Evolutionary conservation across 2,888 invertebrate genomes (phyloP).

Genomic region (Melanophora roralis): DNA sequence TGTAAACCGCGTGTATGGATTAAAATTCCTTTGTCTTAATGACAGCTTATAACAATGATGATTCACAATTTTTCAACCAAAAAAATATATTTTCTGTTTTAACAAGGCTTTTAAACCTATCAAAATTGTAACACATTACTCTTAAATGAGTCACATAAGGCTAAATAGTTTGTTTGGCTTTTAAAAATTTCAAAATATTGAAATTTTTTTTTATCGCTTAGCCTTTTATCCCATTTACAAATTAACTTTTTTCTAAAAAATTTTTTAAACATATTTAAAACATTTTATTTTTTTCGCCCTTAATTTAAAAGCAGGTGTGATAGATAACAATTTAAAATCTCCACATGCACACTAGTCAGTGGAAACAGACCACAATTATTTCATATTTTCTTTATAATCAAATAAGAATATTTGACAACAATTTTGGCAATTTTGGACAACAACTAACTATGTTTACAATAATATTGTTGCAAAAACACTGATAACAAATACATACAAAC

Average conservation of each 20-base stretch:
- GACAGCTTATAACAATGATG: slow-evolving; percentile 1
- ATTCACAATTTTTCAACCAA: slow-evolving; percentile 24
- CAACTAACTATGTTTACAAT: neutral
- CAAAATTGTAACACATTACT: neutral
- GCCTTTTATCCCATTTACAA: neutral
- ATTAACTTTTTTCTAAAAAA: neutral
- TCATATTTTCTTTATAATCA: slow-evolving; percentile 32
- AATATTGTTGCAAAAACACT: slow-evolving; percentile 25
- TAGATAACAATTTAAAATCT: slow-evolving; percentile 14
- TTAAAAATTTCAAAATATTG: neutral
- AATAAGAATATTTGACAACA: slow-evolving; percentile 44
- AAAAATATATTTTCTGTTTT: too few relatives aligned
- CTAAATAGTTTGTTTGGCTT: too few relatives aligned
- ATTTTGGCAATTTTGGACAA: slow-evolving; percentile 23
- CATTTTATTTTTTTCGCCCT: neutral
- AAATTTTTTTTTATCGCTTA: neutral
- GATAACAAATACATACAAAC: neutral
- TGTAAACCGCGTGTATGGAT: slow-evolving; percentile 3
- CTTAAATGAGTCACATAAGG: slow-evolving; percentile 9
- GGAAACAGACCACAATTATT: slow-evolving; percentile 17
- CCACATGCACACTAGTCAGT: neutral
- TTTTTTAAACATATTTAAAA: neutral
- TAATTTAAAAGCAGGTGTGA: neutral
- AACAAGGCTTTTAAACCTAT: too few relatives aligned
- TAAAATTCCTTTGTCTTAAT: slow-evolving; percentile 28